Conservation (phyloP, 2,888 invertebrate species). For the Drosophila demipolita region DNA sequence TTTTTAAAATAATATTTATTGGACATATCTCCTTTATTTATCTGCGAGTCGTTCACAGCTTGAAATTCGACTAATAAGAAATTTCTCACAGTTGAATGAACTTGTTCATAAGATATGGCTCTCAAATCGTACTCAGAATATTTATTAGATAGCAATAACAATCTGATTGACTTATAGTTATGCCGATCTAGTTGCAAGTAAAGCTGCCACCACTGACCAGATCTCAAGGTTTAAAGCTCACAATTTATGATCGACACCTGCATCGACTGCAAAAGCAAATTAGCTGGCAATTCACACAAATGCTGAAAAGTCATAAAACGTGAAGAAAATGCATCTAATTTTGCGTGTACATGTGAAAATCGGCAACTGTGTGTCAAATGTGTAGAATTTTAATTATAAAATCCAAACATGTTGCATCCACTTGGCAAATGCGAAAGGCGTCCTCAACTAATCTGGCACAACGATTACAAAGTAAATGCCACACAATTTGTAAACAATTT, state of each 20-base stretch:
- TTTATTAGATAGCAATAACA: not conserved
- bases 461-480: constrained; percentile 48
- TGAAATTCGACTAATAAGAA: not conserved
- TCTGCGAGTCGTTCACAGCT: not conserved
- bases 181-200: not conserved
- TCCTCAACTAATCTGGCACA: constrained; percentile 30
- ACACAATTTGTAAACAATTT: constrained; percentile 76
- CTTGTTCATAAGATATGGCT: not conserved
- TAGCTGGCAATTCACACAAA: not conserved
- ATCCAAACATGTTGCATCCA: constrained; percentile 17
- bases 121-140: not conserved
- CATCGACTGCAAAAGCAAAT: constrained; percentile 3
- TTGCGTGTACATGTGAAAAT: constrained; percentile 17
- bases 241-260: constrained; percentile 33
- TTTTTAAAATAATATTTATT: not conserved
- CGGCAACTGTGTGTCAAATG: constrained; percentile 20
- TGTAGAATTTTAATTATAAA: constrained; percentile 19
- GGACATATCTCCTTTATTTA: not conserved
- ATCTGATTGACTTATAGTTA: not conserved
- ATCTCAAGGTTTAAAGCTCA: constrained; percentile 7
- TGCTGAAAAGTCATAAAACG: not conserved
- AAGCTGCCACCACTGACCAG: not conserved
- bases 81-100: not conserved
- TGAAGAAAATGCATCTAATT: constrained; percentile 10
- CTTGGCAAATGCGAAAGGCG: constrained; percentile 14